Evolutionary conservation across 2,113 vertebrate genomes (phyloP), one percentile per base, ranked within the genome.

Genomic region (Sceloporus undulatus): DNA sequence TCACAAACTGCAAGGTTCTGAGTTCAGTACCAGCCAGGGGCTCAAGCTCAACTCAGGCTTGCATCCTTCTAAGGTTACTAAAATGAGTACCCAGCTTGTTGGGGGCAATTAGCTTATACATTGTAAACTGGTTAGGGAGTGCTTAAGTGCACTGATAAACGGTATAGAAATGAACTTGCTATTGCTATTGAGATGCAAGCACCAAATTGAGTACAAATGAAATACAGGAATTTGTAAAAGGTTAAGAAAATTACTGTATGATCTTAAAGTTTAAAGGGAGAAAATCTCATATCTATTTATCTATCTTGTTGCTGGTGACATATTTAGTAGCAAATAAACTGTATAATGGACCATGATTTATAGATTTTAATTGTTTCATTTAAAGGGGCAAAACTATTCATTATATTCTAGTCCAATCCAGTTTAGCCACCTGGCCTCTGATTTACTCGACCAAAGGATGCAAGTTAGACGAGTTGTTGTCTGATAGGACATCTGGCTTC

Each of bases 391-490:
- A 82, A 86, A 68, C 27, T 52, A 82, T 29, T 65, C 19, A 86
- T 79, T 65, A 87, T 65, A 76, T 65, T 82, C 25, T 21, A 81
- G 34, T 87, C 56, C 54, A 65, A 66, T 66, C 70, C 11, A 65
- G 25, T 87, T 76, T 75, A 23, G 56, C 84, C 71, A 82, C 86
- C 79, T 88, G 86, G 40, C 52, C 71, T 82, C 86, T 38, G 71
- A 75, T 75, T 82, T 82, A 34, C 4, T 75, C 62, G 38, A 82
- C 5, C 14, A 82, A 52, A 75, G 75, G 71, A 52, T 34, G 42
- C 21, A 88, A 75, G 56, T 87, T 48, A 66, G 25, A 82, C 1
- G 19, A 65, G 27, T 52, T 76, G 52, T 82, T 82, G 40, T 82
- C 66, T 38, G 19, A 68, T 38, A 76, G 29, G 73, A 68, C 79